These are phyloP conservation scores for Aleiodes testaceus DNA, from an alignment of 2,888 invertebrate genomes.

Conservation along the genomic window DNA sequence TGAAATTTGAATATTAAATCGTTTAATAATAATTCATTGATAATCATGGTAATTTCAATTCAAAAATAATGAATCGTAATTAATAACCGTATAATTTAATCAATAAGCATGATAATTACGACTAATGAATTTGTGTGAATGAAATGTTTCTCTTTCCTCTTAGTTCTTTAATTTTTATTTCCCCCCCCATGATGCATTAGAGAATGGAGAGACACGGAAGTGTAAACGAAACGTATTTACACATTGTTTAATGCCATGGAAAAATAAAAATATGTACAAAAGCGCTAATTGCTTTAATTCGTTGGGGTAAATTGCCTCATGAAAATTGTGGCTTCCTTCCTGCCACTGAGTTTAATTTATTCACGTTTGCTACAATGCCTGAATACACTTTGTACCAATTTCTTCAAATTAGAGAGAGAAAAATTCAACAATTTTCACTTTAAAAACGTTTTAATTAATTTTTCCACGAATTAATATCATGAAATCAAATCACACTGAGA, in stretches of 20 bases:
- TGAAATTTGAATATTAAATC: too few relatives aligned
- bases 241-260: conserved; percentile 33
- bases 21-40: too few relatives aligned
- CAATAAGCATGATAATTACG: too few relatives aligned
- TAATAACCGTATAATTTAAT: too few relatives aligned
- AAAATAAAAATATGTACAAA: conserved; percentile 37
- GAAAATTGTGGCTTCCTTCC: conserved; percentile 61
- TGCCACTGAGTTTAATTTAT: conserved; percentile 45
- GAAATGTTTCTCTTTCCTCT: background rate
- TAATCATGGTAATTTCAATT: too few relatives aligned
- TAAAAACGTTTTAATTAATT: too few relatives aligned
- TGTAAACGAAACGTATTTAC: conserved; percentile 12
- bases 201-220: conserved; percentile 21
- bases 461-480: conserved; percentile 13
- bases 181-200: too few relatives aligned
- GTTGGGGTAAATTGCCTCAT: conserved; percentile 46
- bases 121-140: background rate
- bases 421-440: too few relatives aligned
- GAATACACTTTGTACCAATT: background rate
- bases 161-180: background rate
- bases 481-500: conserved; percentile 5
- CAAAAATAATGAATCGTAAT: too few relatives aligned
- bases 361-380: background rate
- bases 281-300: conserved; percentile 61
- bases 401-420: background rate